Evolutionary conservation across 1,140 invertebrate species (phyloP), one percentile per base, ranked within the genome.

Genomic region (Sarcophaga peregrina): DNA sequence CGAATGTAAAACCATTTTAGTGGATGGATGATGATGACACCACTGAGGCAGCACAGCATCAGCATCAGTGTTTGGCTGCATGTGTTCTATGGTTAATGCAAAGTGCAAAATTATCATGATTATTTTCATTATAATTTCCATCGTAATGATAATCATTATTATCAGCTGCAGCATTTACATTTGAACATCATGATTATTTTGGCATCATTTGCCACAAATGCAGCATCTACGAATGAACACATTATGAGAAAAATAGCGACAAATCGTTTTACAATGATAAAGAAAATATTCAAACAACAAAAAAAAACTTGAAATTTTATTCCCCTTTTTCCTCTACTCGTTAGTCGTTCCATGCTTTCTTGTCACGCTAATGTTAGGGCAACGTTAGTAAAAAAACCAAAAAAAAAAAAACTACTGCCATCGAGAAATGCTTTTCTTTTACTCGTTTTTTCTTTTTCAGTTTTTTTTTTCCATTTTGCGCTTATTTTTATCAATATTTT

Each of bases 221-320:
- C 8, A 17, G 45, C 74, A 72, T 17, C 25, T 58, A n/a, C 54
- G 15, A 13, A n/a, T 58, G 54, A 37, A 58, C 15, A 68, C 62
- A 68, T 78, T 78, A 50, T 78, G 25, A 48, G 47, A 37, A 37
- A 76, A 78, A 78, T 78, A 20, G 75, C 75, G 75, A 78, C 75
- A 78, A 78, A 78, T 78, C 75, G 75, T 78, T 78, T 78, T 78
- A 47, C 75, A 78, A 78, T 52, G 47, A 78, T 50, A 78, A 78
- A 78, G 50, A 8, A 25, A 25, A 8, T 68, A 20, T 25, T 45
- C 45, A 74, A 45, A 46, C 17, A 73, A 73, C 9, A 74, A 10
- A 46, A 46, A 25, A 74, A 46, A 13, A 17, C 72, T 20, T 5
- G 10, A 73, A 52, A 52, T 37, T 37, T n/a, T n/a, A 50, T 50